Evolutionary conservation across 1,140 invertebrate genomes (phyloP).

Genomic region (Trichonephila clavata): DNA sequence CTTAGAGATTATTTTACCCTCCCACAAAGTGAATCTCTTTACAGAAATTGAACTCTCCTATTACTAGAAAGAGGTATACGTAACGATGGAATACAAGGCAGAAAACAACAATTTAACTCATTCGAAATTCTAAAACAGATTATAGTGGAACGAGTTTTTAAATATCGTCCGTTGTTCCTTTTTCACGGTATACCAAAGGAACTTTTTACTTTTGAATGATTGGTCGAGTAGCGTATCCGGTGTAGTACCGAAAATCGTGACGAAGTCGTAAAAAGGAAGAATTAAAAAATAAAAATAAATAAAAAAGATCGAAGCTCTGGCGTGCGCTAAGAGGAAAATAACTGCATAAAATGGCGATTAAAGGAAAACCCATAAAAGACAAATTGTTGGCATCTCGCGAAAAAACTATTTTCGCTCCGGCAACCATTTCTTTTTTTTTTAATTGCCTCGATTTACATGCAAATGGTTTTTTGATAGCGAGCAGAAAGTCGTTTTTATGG

Average conservation of each 20-base stretch:
- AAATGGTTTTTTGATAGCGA: constrained; percentile 6
- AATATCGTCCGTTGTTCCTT: background rate
- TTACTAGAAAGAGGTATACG: too few relatives aligned
- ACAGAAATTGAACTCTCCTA: too few relatives aligned
- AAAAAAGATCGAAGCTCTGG: background rate
- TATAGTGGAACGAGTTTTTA: background rate
- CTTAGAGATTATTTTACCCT: too few relatives aligned
- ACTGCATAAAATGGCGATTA: constrained; percentile 27
- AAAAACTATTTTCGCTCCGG: background rate
- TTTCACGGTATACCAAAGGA: background rate
- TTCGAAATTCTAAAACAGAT: too few relatives aligned
- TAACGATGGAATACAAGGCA: too few relatives aligned
- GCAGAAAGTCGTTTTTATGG: background rate
- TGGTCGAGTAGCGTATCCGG: background rate
- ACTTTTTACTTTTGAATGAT: background rate
- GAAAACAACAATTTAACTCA: too few relatives aligned
- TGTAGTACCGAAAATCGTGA: constrained; percentile 22
- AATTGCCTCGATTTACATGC: constrained; percentile 1
- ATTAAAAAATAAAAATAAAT: background rate
- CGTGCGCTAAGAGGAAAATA: background rate
- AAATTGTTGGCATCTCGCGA: background rate
- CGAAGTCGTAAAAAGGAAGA: background rate
- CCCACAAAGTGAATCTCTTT: too few relatives aligned
- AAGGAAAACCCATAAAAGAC: constrained; percentile 17
- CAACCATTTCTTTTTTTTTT: background rate